Evolutionary conservation across 2,888 invertebrate genomes (phyloP).

Genomic region (Machimus atricapillus): DNA sequence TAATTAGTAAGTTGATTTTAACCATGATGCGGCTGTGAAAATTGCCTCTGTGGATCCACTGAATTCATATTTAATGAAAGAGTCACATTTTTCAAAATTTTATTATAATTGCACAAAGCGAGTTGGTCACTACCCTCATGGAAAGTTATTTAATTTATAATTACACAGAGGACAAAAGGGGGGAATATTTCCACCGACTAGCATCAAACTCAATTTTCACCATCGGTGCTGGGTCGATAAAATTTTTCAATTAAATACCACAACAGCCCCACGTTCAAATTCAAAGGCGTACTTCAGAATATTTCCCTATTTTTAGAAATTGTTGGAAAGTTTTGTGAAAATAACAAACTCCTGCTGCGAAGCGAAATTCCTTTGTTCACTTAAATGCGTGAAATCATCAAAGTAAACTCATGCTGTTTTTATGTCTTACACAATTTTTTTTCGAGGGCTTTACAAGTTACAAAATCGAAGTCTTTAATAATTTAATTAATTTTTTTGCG

Average conservation of each 20-base stretch:
- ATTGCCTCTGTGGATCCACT: not conserved
- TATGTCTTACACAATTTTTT: not conserved
- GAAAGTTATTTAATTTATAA: not conserved
- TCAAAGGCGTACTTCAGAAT: not conserved
- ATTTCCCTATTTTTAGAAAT: not conserved
- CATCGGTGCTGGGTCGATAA: not conserved
- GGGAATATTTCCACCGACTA: not conserved
- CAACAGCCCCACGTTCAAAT: not conserved
- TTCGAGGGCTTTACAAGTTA: not conserved
- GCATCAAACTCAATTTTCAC: not conserved
- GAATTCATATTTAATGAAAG: not conserved
- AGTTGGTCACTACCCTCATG: not conserved
- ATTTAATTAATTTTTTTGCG: not conserved
- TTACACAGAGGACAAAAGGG: not conserved
- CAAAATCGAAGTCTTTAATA: no score
- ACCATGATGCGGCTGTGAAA: not conserved
- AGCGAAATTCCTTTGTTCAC: not conserved
- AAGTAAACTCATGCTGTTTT: not conserved
- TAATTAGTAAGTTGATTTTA: not conserved
- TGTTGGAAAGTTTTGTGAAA: not conserved
- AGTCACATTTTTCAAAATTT: not conserved
- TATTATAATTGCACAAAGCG: not conserved
- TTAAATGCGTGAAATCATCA: not conserved
- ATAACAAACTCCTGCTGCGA: not conserved
- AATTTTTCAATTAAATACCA: not conserved